Evolutionary conservation across 2,888 invertebrate species (phyloP).

Genomic region (Ophraella communa): DNA sequence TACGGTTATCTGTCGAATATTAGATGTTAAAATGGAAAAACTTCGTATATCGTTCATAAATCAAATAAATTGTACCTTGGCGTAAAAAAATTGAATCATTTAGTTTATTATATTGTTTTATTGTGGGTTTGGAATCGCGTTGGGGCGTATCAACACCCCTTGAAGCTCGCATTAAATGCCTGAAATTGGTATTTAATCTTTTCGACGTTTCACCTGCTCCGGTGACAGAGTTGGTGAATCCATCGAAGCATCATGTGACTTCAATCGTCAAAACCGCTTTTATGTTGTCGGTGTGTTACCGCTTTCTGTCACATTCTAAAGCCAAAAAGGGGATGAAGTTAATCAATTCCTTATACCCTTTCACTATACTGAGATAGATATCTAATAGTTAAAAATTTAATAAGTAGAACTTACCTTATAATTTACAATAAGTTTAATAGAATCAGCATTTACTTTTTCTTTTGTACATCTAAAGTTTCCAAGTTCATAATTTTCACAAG

Average conservation of each 20-base stretch:
- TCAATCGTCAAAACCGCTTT: conserved; percentile 45
- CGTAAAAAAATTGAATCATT: background rate
- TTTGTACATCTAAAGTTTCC: no score
- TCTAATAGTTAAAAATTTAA: no score
- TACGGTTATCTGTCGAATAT: conserved; percentile 15
- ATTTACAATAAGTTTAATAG: no score
- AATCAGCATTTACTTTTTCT: no score
- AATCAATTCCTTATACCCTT: background rate
- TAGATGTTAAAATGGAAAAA: conserved; percentile 14
- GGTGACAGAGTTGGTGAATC: conserved; percentile 8
- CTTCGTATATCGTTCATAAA: no score
- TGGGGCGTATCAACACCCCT: background rate
- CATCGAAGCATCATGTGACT: conserved; percentile 36
- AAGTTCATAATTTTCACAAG: no score
- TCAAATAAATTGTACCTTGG: no score
- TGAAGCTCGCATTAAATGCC: background rate
- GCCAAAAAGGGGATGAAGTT: background rate
- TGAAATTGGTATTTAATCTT: background rate
- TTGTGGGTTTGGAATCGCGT: no score
- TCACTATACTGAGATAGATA: no score
- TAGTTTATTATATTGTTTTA: background rate
- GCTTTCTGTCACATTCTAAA: conserved; percentile 38
- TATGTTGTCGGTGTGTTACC: conserved; percentile 26
- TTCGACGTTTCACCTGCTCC: conserved; percentile 5
- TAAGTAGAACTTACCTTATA: no score